Evolutionary conservation across 2,113 vertebrate genomes (phyloP), one percentile per base, ranked within the genome.

Genomic region (Gobiocypris rarus): DNA sequence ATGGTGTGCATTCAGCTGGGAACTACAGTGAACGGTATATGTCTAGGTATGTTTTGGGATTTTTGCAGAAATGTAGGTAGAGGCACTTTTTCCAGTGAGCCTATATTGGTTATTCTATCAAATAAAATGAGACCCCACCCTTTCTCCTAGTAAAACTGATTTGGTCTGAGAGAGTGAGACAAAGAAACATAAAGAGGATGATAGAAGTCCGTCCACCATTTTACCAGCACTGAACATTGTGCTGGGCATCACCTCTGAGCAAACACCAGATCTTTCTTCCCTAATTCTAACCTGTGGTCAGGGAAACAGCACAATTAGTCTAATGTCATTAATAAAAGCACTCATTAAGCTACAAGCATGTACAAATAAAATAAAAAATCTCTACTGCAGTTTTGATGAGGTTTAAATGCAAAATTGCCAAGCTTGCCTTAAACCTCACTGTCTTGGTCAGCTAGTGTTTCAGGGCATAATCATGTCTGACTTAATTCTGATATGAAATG

Each of bases 361-460:
- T n/a, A n/a, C n/a, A n/a, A n/a, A n/a, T n/a, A n/a, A 71, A 45
- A 19, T 9, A 13, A 2, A 9, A 9, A 13, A 2, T 71, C 69
- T 24, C 22, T 73, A 14, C 22, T 24, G 41, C 69, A 73, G 41
- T 45, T 22, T 45, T n/a, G 22, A 22, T 9, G 38, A 45, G 17
- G 65, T 69, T 69, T 69, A 41, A 8, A 38, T 69, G 31, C 34
- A 69, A 38, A 22, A 9, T 41, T 69, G 65, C 31, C 65, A 69
- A 38, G 9, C 17, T 69, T 41, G 34, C 65, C 65, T 41, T 69
- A 41, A 73, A 22, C 10, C 22, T 73, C 69, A 24, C 3, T 73
- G 69, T 73, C 41, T 71, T 71, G 69, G 69, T 73, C 69, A 45
- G 69, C 69, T 24, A 45, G 69, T 73, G 69, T 73, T 73, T 73